Evolutionary conservation across 1,140 invertebrate genomes (phyloP).

Genomic region (Camponotus vicinus): DNA sequence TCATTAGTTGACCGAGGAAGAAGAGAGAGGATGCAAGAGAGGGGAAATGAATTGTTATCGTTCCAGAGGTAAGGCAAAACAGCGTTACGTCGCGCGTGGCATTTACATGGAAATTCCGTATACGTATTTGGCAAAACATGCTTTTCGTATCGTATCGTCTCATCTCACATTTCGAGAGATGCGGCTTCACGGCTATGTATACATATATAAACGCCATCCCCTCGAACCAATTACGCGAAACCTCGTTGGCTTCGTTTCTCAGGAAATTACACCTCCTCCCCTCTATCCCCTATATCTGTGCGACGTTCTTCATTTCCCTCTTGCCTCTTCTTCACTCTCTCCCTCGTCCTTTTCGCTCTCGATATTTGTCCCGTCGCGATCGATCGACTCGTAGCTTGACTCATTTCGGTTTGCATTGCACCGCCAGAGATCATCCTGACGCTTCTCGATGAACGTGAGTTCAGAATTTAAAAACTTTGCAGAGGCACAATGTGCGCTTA

Average conservation of each 20-base stretch:
- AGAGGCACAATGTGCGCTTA: constrained; percentile 19
- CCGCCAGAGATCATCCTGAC: constrained; percentile 4
- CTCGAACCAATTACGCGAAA: constrained; percentile 61
- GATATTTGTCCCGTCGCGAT: constrained; percentile 56
- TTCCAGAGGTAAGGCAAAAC: constrained; percentile 43
- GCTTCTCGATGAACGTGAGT: neutral
- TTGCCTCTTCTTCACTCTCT: neutral
- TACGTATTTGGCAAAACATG: constrained; percentile 53
- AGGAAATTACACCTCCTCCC: constrained; percentile 44
- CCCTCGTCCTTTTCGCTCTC: constrained; percentile 19
- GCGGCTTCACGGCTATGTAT: constrained; percentile 10
- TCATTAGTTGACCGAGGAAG: constrained; percentile 10
- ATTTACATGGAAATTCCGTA: constrained; percentile 57
- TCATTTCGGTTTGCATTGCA: constrained; percentile 43
- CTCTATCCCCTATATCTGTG: neutral
- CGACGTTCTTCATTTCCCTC: constrained; percentile 43
- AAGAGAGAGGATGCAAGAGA: neutral
- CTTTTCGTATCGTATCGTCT: constrained; percentile 25
- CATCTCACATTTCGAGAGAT: constrained; percentile 47
- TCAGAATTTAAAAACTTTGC: constrained; percentile 21
- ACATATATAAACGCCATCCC: constrained; percentile 36
- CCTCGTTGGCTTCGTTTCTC: constrained; percentile 53
- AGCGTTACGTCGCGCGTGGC: constrained; percentile 56
- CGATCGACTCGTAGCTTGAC: constrained; percentile 41
- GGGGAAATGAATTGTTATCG: constrained; percentile 39